A percentile compares a stretch with the other conserved stretches of the same genome.
Conservation (phyloP, 2,888 invertebrate species). For the Emmelina monodactyla region DNA sequence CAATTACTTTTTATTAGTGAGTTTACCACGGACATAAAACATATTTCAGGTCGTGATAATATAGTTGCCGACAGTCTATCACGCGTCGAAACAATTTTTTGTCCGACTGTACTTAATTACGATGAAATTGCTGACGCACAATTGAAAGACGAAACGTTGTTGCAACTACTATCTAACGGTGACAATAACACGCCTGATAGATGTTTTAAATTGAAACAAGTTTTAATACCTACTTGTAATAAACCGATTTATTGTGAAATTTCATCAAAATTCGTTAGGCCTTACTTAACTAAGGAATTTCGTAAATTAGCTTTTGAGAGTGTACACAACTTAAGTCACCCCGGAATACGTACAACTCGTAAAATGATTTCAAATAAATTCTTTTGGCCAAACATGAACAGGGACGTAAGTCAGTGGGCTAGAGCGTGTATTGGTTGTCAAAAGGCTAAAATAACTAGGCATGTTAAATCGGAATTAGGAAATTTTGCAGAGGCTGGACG, state of each 20-base stretch:
- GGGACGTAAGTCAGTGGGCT: conserved; percentile 7
- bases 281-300: conserved; percentile 6
- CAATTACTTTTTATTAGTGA: conserved; percentile 9
- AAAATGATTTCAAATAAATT: conserved; percentile 5
- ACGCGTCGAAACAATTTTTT: conserved; percentile 5
- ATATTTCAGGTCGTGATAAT: conserved; percentile 5
- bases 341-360: conserved; percentile 7
- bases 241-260: conserved; percentile 7
- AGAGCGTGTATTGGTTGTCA: conserved; percentile 8
- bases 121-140: conserved; percentile 3
- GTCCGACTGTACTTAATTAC: conserved; percentile 7
- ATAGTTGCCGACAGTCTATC: conserved; percentile 10
- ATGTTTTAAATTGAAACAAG: background rate
- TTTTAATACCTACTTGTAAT: background rate
- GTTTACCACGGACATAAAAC: conserved; percentile 6
- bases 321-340: conserved; percentile 10
- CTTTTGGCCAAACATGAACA: conserved; percentile 10
- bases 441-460: conserved; percentile 9
- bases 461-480: conserved; percentile 11
- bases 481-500: conserved; percentile 6
- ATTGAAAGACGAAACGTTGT: conserved; percentile 2
- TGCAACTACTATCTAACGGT: background rate
- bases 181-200: background rate
- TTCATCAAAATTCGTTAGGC: conserved; percentile 1
- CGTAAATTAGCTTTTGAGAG: conserved; percentile 5